These are phyloP conservation scores for Lordiphosa collinella DNA, from an alignment of 1,140 invertebrate species.

Conservation along the genomic window DNA sequence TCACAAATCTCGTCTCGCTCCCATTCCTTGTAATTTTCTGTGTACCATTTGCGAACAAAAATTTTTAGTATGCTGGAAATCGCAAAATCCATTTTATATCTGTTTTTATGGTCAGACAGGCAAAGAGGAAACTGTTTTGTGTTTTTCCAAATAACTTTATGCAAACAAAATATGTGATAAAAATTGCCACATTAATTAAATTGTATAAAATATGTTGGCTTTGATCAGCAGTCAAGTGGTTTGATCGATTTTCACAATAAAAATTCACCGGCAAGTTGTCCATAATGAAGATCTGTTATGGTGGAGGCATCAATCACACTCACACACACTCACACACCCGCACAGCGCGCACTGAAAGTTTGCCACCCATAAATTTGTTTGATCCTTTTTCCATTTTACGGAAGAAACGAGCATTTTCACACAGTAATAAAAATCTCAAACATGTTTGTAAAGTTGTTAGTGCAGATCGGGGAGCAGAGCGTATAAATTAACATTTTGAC, in stretches of 20 bases:
- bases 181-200: constrained; percentile 48
- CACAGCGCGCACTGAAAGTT: neutral
- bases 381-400: constrained; percentile 62
- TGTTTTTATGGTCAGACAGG: too few species aligned
- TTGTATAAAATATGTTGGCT: constrained; percentile 61
- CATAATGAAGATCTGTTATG: constrained; percentile 59
- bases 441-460: constrained; percentile 77
- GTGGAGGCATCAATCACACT: constrained; percentile 62
- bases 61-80: too few species aligned
- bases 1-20: too few species aligned
- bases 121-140: too few species aligned
- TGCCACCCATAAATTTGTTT: constrained; percentile 74
- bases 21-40: too few species aligned
- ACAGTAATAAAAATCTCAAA: constrained; percentile 78
- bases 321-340: neutral
- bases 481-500: constrained; percentile 78
- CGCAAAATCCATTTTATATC: too few species aligned
- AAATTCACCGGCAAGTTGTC: constrained; percentile 71
- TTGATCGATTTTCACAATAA: constrained; percentile 68
- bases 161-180: constrained; percentile 1
- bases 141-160: neutral
- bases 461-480: constrained; percentile 54
- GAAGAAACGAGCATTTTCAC: constrained; percentile 71
- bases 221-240: constrained; percentile 72
- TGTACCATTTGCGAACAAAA: too few species aligned